phyloP scores from a whole-genome alignment of 1,140 invertebrate species.

The Zophobas atratus region DNA sequence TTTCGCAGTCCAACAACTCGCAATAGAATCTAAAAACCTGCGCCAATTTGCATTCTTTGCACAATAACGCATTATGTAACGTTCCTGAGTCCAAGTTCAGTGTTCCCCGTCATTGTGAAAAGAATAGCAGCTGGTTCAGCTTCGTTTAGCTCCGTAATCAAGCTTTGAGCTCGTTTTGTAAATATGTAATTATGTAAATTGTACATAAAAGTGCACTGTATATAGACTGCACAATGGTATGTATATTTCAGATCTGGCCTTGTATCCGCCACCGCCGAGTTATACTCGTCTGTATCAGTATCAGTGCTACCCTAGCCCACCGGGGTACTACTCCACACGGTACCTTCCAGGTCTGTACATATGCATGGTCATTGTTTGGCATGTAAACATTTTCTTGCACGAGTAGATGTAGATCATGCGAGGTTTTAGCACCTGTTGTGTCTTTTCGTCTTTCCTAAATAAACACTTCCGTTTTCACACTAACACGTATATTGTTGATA shows the following conservation, averaged over 20 bases:
- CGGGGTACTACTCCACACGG: slow-evolving; percentile 64
- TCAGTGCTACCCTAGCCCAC: slow-evolving; percentile 69
- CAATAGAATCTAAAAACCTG: too few species aligned
- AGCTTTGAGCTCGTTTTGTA: not conserved
- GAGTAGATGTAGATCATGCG: slow-evolving; percentile 32
- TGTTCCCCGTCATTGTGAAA: too few species aligned
- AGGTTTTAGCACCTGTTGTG: slow-evolving; percentile 21
- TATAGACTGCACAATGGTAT: slow-evolving; percentile 59
- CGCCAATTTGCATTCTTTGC: too few species aligned
- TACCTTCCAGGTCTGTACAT: slow-evolving; percentile 63
- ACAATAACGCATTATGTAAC: too few species aligned
- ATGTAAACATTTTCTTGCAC: slow-evolving; percentile 44
- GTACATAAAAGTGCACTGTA: slow-evolving; percentile 43
- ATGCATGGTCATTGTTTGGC: slow-evolving; percentile 55
- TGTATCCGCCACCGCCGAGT: slow-evolving; percentile 70
- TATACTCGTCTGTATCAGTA: slow-evolving; percentile 72
- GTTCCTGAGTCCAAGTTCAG: too few species aligned
- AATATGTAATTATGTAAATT: slow-evolving; percentile 30
- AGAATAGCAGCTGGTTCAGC: too few species aligned
- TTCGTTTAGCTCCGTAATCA: not conserved
- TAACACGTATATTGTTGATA: not conserved
- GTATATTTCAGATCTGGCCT: slow-evolving; percentile 69
- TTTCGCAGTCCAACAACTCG: too few species aligned
- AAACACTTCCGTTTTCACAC: slow-evolving; percentile 39
- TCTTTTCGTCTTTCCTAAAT: slow-evolving; percentile 3